Base-by-base conservation (phyloP, 2,113 vertebrate genomes). In the Erythrocercus mccallii region DNA sequence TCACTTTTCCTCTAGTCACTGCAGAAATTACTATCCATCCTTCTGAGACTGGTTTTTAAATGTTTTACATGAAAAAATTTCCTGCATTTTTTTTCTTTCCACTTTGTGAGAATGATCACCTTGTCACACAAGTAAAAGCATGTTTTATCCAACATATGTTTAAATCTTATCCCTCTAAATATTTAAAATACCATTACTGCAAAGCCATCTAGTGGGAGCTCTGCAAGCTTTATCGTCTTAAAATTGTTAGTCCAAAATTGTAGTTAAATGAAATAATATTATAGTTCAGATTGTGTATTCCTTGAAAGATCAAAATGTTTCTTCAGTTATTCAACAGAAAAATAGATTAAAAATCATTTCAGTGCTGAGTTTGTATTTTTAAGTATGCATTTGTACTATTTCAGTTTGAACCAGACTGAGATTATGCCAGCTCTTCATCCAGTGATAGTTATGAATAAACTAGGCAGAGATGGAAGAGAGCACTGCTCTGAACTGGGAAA, bases 381-480 rank as follows among this genome's bases (percentile, higher is more conserved):
- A 86, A 51, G 58, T 86, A 93, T 62, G 91, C 18, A 77, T 84
- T 86, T 94, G 35, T 62, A 68, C n/a, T 81, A 57, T 91, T 96
- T 88, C 54, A 81, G 69, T 94, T 95, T 96, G 47, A 87, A 58
- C n/a, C 69, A 51, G 61, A 60, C 1, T 95, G 53, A 35, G 33
- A 69, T 88, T 76, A 70, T 94, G 51, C 74, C 40, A 81, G 74
- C 66, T 72, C 25, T 92, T 92, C 42, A 54, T 16, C 33, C 86
- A 86, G 44, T 50, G 81, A 95, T 23, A 51, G 71, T 83, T 96
- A 96, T 94, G 96, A 97, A 96, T 93, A 95, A 97, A 95, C 81
- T 33, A 95, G 70, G 56, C 80, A 96, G 89, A 94, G 74, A 87
- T 73, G 27, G 82, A 97, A 79, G 85, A 91, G 57, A 90, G 16